A percentile compares a stretch with the other conserved stretches of the same genome.
Evolutionary conservation across 2,797 vertebrate species (phyloP).

Genomic region (Sebastes vulpes): DNA sequence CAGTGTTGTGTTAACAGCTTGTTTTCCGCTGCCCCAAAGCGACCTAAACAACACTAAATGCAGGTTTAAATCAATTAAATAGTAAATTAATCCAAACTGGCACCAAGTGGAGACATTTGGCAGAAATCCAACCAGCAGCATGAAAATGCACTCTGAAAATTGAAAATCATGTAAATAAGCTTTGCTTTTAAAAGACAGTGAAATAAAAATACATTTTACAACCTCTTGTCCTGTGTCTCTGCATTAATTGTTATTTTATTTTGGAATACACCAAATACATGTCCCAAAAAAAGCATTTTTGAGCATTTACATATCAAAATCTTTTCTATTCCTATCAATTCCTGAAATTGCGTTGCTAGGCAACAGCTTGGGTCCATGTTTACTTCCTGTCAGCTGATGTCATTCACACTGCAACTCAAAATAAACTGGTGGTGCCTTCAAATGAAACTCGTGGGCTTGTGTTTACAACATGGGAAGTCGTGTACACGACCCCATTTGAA

Average conservation of each 20-base stretch:
- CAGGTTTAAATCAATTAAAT: conserved; percentile 2
- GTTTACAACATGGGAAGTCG: too few relatives aligned
- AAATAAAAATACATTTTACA: not conserved
- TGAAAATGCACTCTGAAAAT: not conserved
- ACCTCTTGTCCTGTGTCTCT: not conserved
- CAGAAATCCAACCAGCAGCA: not conserved
- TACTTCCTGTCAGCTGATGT: too few relatives aligned
- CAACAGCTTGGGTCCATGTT: too few relatives aligned
- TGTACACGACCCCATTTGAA: too few relatives aligned
- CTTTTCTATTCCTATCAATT: not conserved
- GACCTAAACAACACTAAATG: not conserved
- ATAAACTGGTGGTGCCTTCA: too few relatives aligned
- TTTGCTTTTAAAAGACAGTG: not conserved
- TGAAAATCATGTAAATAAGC: not conserved
- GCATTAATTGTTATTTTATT: not conserved
- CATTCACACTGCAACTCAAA: too few relatives aligned
- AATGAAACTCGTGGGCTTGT: too few relatives aligned
- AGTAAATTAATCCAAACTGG: not conserved
- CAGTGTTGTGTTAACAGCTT: not conserved
- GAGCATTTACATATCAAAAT: not conserved
- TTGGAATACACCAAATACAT: not conserved
- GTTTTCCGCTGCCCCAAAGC: not conserved
- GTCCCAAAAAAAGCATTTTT: not conserved
- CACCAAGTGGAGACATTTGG: conserved; percentile 1
- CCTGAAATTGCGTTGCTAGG: not conserved